These are phyloP conservation scores for Chelon auratus DNA, from an alignment of 2,797 vertebrate genomes.

Conservation along the genomic window DNA sequence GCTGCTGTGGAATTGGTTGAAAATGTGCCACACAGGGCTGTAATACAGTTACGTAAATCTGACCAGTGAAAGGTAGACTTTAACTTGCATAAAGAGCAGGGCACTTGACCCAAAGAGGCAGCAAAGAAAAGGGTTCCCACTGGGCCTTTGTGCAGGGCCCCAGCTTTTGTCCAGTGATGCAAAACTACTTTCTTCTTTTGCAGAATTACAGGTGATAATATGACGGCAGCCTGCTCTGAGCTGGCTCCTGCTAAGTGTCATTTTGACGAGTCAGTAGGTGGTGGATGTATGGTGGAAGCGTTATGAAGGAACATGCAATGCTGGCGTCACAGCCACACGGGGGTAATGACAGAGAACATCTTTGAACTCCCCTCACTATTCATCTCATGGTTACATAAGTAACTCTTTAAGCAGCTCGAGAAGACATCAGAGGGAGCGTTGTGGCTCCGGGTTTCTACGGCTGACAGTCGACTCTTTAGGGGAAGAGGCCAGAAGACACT, in stretches of 20 bases:
- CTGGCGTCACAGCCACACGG: constrained; percentile 23
- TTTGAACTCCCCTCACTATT: constrained; percentile 40
- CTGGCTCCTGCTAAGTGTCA: neutral
- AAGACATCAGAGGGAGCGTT: constrained; percentile 41
- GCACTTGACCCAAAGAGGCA: constrained; percentile 67
- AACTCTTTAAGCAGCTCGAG: constrained; percentile 51
- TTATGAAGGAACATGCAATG: constrained; percentile 5
- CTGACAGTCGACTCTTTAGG: constrained; percentile 41
- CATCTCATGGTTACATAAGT: constrained; percentile 58
- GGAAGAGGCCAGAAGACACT: constrained; percentile 14
- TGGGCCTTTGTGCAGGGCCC: constrained; percentile 29
- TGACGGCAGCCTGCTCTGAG: neutral
- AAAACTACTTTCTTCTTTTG: constrained; percentile 31
- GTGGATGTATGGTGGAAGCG: constrained; percentile 1
- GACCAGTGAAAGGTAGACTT: constrained; percentile 58
- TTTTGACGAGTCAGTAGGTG: constrained; percentile 31
- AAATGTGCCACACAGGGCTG: constrained; percentile 70
- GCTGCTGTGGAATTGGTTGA: constrained; percentile 80
- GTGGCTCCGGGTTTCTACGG: constrained; percentile 13
- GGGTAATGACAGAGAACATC: constrained; percentile 9
- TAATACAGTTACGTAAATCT: constrained; percentile 79
- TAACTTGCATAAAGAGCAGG: constrained; percentile 66
- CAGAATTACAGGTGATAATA: constrained; percentile 12
- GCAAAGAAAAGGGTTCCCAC: constrained; percentile 19
- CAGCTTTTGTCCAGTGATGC: constrained; percentile 25